Evolutionary conservation across 2,888 invertebrate species (phyloP), one percentile per base, ranked within the genome.

Genomic region (Phyllotreta cruciferae): DNA sequence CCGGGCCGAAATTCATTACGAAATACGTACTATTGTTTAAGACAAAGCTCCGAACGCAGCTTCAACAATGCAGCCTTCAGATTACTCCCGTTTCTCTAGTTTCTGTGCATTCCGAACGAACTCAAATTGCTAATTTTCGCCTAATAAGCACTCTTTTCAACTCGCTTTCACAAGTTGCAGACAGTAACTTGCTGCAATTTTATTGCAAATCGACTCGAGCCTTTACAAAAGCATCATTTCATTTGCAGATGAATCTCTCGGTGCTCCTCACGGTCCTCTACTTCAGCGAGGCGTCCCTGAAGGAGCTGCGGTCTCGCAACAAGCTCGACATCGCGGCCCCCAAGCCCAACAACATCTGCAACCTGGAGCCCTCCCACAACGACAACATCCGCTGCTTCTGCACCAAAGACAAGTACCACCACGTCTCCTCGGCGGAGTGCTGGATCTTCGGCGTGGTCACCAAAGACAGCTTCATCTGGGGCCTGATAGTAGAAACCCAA

Each of bases 391-490:
- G 85, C 73, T 91, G 91, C 80, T 86, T 88, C 77, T 91, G 91
- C 77, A 85, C 88, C 73, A 85, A 84, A 58, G 83, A 83, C 53
- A 82, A 83, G 60, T 82, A 69, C 41, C 74, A 83, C 62, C 82
- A 86, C 73, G 90, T 90, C 13, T 88, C 88, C 47, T 88, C 88
- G 71, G 90, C 90, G 52, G 90, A 90, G 79, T 94, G 93, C 79
- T 88, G 89, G 87, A 86, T 93, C 50, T 89, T 91, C 80, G 77
- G 73, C 6, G 88, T 88, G 47, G 85, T 90, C 75, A 85, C 87
- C 7, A 84, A 84, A 64, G 88, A 89, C 72, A 89, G 91, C 77
- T 85, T 86, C 67, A 70, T 90, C 73, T 93, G 93, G 92, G 86
- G 86, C 68, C 85, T 88, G 75, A 57, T 68, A 8, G 91, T 92